Percentiles rank a stretch among this genome's conserved stretches.
phyloP scores from a whole-genome alignment of 1,140 invertebrate species.

The Pseudobourletiella spinata region DNA sequence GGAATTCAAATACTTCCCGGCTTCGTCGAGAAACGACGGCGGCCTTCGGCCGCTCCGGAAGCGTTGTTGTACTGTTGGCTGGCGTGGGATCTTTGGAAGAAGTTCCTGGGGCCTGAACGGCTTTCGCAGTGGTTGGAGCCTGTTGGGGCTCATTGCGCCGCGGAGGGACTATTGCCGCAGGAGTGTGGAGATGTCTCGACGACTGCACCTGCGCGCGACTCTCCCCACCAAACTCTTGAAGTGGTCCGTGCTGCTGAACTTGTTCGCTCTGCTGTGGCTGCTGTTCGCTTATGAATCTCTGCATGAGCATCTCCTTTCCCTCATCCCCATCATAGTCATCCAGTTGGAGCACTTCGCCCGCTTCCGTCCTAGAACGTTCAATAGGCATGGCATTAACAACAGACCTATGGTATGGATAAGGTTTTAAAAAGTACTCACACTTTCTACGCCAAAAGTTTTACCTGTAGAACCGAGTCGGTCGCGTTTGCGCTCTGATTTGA shows the following conservation, averaged over 20 bases:
- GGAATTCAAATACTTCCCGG: neutral
- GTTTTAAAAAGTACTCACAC: too few species aligned
- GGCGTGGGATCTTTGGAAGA: neutral
- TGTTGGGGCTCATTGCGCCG: neutral
- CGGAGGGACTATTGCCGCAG: neutral
- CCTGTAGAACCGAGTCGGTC: slow-evolving; percentile 29
- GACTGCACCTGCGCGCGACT: neutral
- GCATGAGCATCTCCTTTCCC: slow-evolving; percentile 34
- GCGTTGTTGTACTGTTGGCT: neutral
- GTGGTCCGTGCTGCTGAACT: neutral
- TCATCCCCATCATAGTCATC: slow-evolving; percentile 32
- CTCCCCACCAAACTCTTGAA: neutral
- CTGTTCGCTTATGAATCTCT: slow-evolving; percentile 32
- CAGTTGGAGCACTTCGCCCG: slow-evolving; percentile 33
- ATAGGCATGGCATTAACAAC: too few species aligned
- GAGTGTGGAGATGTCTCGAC: neutral
- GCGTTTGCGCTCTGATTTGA: slow-evolving; percentile 15
- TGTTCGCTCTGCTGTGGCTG: slow-evolving; percentile 4
- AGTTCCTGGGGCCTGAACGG: neutral
- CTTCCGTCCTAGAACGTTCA: slow-evolving; percentile 26
- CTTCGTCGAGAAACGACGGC: slow-evolving; percentile 16
- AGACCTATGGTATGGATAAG: too few species aligned
- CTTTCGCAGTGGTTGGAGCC: neutral
- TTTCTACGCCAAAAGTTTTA: too few species aligned
- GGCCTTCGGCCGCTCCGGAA: slow-evolving; percentile 27